phyloP scores from a whole-genome alignment of 2,113 vertebrate genomes.

The Archocentrus centrarchus region DNA sequence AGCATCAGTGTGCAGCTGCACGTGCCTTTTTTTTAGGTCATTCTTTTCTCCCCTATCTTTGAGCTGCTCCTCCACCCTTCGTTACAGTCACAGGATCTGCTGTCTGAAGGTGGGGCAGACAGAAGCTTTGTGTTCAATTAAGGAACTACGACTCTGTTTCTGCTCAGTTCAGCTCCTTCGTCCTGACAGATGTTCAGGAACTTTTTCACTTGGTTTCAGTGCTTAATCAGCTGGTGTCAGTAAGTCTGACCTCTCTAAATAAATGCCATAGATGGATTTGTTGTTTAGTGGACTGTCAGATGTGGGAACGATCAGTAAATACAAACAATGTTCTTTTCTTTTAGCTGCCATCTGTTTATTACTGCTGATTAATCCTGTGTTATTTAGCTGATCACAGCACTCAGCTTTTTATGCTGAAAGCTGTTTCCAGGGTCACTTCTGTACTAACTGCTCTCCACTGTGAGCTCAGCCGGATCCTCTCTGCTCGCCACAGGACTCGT shows the following conservation, averaged over 20 bases:
- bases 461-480: background rate
- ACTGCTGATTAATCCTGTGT: background rate
- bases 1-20: background rate
- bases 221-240: background rate
- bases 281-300: background rate
- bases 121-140: background rate
- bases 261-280: background rate
- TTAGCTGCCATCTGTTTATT: background rate
- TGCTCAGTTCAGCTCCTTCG: background rate
- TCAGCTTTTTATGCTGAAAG: too few relatives aligned
- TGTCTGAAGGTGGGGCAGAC: background rate
- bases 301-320: background rate
- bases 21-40: fast-evolving
- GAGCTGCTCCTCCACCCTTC: background rate
- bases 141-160: background rate
- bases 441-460: background rate
- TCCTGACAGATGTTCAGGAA: background rate
- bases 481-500: fast-evolving
- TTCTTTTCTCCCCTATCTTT: too few relatives aligned
- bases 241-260: background rate
- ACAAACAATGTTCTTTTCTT: background rate
- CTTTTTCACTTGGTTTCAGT: background rate
- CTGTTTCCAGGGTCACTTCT: background rate
- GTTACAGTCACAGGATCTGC: background rate
- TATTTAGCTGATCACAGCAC: background rate